Percentiles rank a stretch among this genome's conserved stretches.
Evolutionary conservation across 2,113 vertebrate genomes (phyloP).

Genomic region (Otocyon megalotis): DNA sequence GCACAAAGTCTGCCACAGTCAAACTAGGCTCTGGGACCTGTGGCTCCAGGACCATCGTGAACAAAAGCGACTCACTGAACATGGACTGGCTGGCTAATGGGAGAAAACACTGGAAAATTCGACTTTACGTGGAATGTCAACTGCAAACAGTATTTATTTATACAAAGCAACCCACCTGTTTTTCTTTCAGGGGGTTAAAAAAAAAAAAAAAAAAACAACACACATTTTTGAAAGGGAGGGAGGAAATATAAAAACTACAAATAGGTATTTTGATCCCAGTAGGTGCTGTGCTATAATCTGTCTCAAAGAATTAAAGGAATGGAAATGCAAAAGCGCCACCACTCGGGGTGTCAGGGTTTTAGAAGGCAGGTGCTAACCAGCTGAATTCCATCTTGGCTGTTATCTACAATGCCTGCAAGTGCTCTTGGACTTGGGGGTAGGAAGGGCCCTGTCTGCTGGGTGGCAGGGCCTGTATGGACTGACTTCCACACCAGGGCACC

Average conservation of each 20-base stretch:
- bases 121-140: neutral
- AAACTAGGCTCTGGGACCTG: neutral
- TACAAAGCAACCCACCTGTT: neutral
- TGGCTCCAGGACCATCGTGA: neutral
- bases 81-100: fast-evolving
- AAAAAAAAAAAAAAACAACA: neutral
- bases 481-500: neutral
- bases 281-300: neutral
- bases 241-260: neutral
- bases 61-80: neutral
- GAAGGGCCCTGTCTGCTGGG: neutral
- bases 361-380: neutral
- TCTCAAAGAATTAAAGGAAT: neutral
- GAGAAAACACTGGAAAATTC: neutral
- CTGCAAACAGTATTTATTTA: neutral
- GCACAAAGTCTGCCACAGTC: neutral
- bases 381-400: neutral
- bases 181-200: too few relatives aligned
- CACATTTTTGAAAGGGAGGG: neutral
- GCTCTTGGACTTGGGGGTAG: neutral
- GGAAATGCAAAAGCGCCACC: neutral
- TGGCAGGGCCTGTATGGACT: neutral
- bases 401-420: neutral
- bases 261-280: neutral
- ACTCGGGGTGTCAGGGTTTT: neutral